Evolutionary conservation across 2,797 vertebrate species (phyloP).

Genomic region (Microctenopoma lineatum): DNA sequence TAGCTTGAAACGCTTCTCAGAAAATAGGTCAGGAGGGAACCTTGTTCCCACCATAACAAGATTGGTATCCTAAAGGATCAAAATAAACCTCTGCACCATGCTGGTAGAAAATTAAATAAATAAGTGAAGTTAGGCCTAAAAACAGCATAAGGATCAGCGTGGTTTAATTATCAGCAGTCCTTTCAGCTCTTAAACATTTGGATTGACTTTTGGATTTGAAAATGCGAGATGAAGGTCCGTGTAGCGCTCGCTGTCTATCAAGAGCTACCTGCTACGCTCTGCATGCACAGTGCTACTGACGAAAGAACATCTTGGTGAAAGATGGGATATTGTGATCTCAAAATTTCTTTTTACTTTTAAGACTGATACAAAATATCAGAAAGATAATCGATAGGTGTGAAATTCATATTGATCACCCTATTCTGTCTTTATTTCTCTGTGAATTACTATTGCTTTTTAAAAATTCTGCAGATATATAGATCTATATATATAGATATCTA

Average conservation of each 20-base stretch:
- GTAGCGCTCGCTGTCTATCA: constrained; percentile 12
- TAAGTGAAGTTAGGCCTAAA: not conserved
- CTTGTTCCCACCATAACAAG: constrained; percentile 50
- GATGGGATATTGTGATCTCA: constrained; percentile 6
- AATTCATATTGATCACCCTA: constrained; percentile 4
- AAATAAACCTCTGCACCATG: constrained; percentile 33
- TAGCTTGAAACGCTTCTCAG: constrained; percentile 45
- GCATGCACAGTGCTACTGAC: not conserved
- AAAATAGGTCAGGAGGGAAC: constrained; percentile 67
- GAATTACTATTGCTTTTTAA: constrained; percentile 34
- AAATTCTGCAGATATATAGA: constrained; percentile 9
- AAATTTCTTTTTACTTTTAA: constrained; percentile 1
- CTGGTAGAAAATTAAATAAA: constrained; percentile 22
- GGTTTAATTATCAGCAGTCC: constrained; percentile 19
- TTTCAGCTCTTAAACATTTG: constrained; percentile 8
- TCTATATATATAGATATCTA: no score
- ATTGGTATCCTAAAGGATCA: constrained; percentile 51
- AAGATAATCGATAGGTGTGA: constrained; percentile 12
- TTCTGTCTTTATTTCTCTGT: constrained; percentile 14
- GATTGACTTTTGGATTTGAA: constrained; percentile 12
- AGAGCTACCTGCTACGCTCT: not conserved
- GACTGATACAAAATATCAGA: not conserved
- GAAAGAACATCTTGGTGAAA: constrained; percentile 4
- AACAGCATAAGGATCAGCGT: not conserved
- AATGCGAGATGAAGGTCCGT: not conserved